Conservation (phyloP, 92 coral and sea anemone genomes). For the Epizoanthus ramosus region DNA sequence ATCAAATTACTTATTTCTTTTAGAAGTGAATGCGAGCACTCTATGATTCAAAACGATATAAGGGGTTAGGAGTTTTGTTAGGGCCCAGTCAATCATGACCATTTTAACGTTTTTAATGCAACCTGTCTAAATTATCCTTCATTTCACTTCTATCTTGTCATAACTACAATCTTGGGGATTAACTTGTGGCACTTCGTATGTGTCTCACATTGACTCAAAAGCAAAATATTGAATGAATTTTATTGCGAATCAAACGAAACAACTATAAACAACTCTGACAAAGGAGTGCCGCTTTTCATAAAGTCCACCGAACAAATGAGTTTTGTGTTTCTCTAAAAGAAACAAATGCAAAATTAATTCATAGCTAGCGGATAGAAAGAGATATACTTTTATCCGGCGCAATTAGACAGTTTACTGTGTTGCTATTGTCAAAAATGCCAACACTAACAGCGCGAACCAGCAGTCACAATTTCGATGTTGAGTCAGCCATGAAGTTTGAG, state of each 20-base stretch:
- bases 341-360: constrained; percentile 5
- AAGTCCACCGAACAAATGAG: background rate
- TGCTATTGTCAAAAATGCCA: background rate
- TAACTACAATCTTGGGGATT: constrained; percentile 30
- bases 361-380: background rate
- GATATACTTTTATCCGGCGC: constrained; percentile 8
- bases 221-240: constrained; percentile 3
- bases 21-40: no score
- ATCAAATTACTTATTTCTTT: no score
- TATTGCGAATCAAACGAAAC: background rate
- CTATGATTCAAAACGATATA: no score
- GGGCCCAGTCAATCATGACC: no score
- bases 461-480: constrained; percentile 6
- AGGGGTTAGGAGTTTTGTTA: no score
- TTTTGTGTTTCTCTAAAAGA: background rate
- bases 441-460: constrained; percentile 11
- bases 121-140: background rate
- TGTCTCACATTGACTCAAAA: background rate
- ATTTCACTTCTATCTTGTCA: constrained; percentile 1
- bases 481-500: constrained; percentile 15
- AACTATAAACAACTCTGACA: background rate
- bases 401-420: constrained; percentile 8
- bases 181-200: background rate
- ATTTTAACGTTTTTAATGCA: background rate
- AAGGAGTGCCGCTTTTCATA: background rate